Percentiles rank a stretch among this genome's conserved stretches.
These are phyloP conservation scores for Erynnis tages DNA, from an alignment of 2,888 invertebrate species.

Conservation along the genomic window DNA sequence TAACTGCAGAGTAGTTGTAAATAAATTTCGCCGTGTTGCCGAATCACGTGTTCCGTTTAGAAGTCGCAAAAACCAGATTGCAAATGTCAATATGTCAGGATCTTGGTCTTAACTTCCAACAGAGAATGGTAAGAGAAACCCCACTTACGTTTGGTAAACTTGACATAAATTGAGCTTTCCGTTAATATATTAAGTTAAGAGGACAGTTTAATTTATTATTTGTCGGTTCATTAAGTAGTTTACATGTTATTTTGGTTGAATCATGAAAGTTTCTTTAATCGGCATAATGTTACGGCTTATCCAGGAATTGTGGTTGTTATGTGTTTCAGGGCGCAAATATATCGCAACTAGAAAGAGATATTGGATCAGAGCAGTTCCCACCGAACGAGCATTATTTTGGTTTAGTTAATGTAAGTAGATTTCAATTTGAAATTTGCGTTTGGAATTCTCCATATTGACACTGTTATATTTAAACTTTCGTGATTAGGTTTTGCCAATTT, in stretches of 20 bases:
- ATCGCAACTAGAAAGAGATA: conserved; percentile 99
- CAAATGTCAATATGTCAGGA: conserved; percentile 83
- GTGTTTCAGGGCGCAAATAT: conserved; percentile 96
- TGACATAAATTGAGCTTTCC: neutral
- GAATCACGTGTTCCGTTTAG: conserved; percentile 52
- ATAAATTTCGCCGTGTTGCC: conserved; percentile 43
- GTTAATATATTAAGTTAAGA: neutral
- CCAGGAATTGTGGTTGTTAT: conserved; percentile 14
- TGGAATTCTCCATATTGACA: too few relatives aligned
- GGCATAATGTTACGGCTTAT: conserved; percentile 3
- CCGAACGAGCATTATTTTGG: conserved; percentile 99
- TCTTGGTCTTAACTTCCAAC: conserved; percentile 81
- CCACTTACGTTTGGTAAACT: neutral
- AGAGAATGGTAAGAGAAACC: conserved; percentile 73
- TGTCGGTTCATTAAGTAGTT: conserved; percentile 4
- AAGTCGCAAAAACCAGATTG: conserved; percentile 71
- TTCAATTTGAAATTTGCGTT: neutral
- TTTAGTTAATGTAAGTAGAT: conserved; percentile 95
- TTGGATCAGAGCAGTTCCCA: conserved; percentile 98
- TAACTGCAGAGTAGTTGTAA: conserved; percentile 46
- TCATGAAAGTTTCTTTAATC: neutral
- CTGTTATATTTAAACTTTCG: too few relatives aligned
- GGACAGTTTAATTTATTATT: conserved; percentile 17
- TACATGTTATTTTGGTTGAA: neutral
- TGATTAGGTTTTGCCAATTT: too few relatives aligned